These are phyloP conservation scores for Kryptolebias marmoratus DNA, from an alignment of 2,113 vertebrate genomes.

Conservation along the genomic window DNA sequence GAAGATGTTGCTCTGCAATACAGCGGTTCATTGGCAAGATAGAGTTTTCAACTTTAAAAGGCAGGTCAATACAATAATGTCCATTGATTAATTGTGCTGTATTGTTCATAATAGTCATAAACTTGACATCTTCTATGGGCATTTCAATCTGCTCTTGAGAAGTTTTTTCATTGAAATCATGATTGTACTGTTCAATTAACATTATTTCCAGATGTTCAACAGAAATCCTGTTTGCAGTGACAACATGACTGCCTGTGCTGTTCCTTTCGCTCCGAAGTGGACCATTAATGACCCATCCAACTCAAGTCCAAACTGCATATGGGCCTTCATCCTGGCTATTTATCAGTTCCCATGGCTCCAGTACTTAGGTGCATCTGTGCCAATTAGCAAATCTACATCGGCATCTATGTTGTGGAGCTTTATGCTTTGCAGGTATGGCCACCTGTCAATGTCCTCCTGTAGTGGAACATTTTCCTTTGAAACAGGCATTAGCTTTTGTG, in stretches of 20 bases:
- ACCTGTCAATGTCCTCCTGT: neutral
- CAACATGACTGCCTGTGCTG: neutral
- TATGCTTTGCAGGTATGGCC: neutral
- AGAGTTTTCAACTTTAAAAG: neutral
- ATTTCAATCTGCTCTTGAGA: no score
- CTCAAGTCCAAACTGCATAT: neutral
- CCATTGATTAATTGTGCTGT: neutral
- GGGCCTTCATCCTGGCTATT: neutral
- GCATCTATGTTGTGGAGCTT: neutral
- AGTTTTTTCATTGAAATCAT: no score
- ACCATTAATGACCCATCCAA: neutral
- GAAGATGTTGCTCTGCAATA: neutral
- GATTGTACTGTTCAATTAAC: no score
- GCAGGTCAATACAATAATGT: neutral
- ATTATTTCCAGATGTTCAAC: neutral
- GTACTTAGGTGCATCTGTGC: neutral
- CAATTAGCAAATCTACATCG: neutral
- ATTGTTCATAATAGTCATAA: neutral
- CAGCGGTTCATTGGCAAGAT: neutral
- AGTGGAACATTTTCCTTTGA: neutral
- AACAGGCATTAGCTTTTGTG: neutral
- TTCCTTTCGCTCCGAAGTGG: slow-evolving; percentile 3
- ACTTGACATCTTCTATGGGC: neutral
- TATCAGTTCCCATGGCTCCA: neutral
- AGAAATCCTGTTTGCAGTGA: neutral